Evolutionary conservation across 2,888 invertebrate species (phyloP), one percentile per base, ranked within the genome.

Genomic region (Drosophila lutescens): DNA sequence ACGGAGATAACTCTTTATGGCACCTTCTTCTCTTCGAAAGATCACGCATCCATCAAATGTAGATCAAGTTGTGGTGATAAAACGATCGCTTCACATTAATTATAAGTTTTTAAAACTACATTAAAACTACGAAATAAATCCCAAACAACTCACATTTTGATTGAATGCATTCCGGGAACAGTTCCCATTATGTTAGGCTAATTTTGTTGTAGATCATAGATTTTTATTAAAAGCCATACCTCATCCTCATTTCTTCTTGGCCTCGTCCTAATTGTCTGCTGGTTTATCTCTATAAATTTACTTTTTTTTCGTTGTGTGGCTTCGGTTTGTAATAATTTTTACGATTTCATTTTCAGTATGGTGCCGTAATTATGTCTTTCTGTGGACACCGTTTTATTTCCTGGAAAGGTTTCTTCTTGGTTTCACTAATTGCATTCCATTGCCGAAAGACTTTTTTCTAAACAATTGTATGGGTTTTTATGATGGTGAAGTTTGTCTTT

Each of bases 11-110:
- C 74, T 59, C 74, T 80, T 78, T 79, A 79, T 84, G 76, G 86
- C 83, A 81, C 79, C 79, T 80, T 66, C 67, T 49, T 34, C 15
- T 36, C 20, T 36, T 26, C 4, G 20, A 32, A 60, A 49, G 49
- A 61, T 46, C 54, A 56, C 34, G 54, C 47, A 74, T 67, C 58
- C 69, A 71, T 71, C 71, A 71, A 71, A 82, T 84, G 84, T 86
- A 84, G 83, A 84, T 84, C 83, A 84, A 75, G 78, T 79, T 78
- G 85, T 44, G 67, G 74, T 62, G 83, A 84, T 86, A 84, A 86
- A 84, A 76, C 73, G 69, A 71, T 70, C 79, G 69, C 70, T 79
- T 82, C 79, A 86, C 86, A 86, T 86, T 87, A 87, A 86, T 86
- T 87, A 87, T 86, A 83, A 80, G 87, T 80, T 78, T 86, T 86